phyloP scores from a whole-genome alignment of 2,113 vertebrate genomes.

The Pseudorhombus dupliciocellatus region DNA sequence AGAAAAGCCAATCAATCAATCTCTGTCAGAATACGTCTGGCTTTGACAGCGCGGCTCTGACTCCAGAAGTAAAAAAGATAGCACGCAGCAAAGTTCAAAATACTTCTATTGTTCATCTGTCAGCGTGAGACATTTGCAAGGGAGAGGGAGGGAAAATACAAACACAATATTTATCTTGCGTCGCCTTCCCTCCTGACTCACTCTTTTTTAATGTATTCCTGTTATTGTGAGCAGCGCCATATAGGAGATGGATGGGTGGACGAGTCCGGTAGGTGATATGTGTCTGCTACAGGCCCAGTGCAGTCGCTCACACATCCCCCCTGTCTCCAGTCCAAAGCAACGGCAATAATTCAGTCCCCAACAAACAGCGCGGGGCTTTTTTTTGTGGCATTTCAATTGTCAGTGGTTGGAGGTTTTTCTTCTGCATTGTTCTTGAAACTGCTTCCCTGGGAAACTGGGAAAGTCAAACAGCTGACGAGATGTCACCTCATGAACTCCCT shows the following conservation, averaged over 20 bases:
- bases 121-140: conserved; percentile 72
- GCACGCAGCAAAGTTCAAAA: conserved; percentile 78
- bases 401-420: conserved; percentile 56
- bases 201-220: conserved; percentile 75
- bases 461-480: conserved; percentile 80
- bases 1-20: conserved; percentile 72
- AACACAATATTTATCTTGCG: conserved; percentile 81
- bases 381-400: conserved; percentile 68
- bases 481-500: conserved; percentile 74
- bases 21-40: conserved; percentile 60
- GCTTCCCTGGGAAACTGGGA: conserved; percentile 76
- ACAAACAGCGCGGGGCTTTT: conserved; percentile 21
- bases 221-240: conserved; percentile 63
- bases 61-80: conserved; percentile 74
- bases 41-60: conserved; percentile 72
- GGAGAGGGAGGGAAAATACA: conserved; percentile 61
- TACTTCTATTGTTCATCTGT: conserved; percentile 81
- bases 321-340: conserved; percentile 54
- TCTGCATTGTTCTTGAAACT: conserved; percentile 68
- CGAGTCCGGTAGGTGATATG: conserved; percentile 69
- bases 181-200: conserved; percentile 66
- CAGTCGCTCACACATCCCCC: conserved; percentile 62
- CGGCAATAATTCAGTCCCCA: conserved; percentile 68
- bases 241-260: conserved; percentile 67
- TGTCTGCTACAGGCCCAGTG: conserved; percentile 51